phyloP scores from a whole-genome alignment of 2,113 vertebrate genomes.

The Ahaetulla prasina region DNA sequence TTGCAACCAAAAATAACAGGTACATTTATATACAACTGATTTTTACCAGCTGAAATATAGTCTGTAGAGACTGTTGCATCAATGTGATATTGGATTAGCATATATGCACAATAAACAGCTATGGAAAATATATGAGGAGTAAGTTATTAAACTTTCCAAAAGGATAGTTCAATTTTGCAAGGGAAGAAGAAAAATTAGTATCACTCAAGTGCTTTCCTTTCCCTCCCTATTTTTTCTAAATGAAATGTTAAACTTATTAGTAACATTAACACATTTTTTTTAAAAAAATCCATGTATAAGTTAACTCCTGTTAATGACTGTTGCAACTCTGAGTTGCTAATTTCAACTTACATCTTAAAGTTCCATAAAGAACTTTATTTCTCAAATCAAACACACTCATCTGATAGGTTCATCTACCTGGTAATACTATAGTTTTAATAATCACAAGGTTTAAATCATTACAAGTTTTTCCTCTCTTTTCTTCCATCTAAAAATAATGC shows the following conservation, averaged over 20 bases:
- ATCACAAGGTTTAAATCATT: conserved; percentile 51
- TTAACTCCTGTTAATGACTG: conserved; percentile 24
- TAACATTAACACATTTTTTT: conserved; percentile 26
- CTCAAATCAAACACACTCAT: conserved; percentile 7
- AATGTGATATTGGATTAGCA: not conserved
- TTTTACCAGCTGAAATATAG: conserved; percentile 31
- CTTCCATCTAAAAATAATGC: conserved; percentile 25
- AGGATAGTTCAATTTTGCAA: conserved; percentile 31
- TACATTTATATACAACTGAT: conserved; percentile 19
- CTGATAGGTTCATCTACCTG: not conserved
- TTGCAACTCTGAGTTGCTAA: conserved; percentile 25
- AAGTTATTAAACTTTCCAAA: conserved; percentile 43
- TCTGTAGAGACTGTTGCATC: not conserved
- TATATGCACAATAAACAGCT: conserved; percentile 4
- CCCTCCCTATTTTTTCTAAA: conserved; percentile 1
- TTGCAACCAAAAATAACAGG: conserved; percentile 15
- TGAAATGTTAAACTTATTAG: conserved; percentile 38
- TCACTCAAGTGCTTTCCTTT: conserved; percentile 29
- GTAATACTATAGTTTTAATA: conserved; percentile 46
- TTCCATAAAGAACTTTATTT: conserved; percentile 42
- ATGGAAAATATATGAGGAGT: conserved; percentile 18
- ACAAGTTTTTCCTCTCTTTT: conserved; percentile 40
- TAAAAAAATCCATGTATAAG: conserved; percentile 29
- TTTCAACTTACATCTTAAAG: conserved; percentile 30
- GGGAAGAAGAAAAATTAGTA: conserved; percentile 31